Evolutionary conservation across 2,113 vertebrate genomes (phyloP).

Genomic region (Poeciliopsis prolifica): DNA sequence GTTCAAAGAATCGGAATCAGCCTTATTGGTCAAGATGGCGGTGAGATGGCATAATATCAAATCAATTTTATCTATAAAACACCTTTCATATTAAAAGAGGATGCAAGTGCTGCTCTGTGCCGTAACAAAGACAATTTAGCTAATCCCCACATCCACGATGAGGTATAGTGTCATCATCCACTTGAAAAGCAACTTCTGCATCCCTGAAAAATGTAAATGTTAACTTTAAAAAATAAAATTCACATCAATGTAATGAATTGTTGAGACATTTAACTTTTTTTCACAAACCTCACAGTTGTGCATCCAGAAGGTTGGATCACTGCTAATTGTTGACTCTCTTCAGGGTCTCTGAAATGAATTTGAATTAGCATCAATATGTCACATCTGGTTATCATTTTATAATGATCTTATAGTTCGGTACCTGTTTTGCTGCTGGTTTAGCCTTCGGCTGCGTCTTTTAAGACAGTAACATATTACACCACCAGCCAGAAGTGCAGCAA

Average conservation of each 20-base stretch:
- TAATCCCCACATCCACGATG: background rate
- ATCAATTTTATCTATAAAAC: background rate
- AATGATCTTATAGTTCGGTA: background rate
- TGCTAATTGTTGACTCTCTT: rapidly evolving
- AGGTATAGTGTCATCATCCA: background rate
- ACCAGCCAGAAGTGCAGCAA: background rate
- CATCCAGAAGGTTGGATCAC: background rate
- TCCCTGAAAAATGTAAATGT: slow-evolving; percentile 2
- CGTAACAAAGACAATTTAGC: background rate
- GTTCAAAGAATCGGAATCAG: no score
- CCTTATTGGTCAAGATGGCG: no score
- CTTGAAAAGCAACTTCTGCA: background rate
- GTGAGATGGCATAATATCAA: no score
- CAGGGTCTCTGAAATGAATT: background rate
- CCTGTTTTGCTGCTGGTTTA: background rate
- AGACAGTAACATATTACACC: background rate
- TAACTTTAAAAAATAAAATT: background rate
- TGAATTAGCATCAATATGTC: background rate
- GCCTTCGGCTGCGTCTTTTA: background rate
- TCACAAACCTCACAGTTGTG: slow-evolving; percentile 16
- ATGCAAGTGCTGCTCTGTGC: no score
- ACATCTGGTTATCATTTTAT: background rate
- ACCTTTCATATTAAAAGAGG: no score
- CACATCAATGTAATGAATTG: background rate
- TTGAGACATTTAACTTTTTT: background rate